Base-by-base conservation (phyloP, 2,113 vertebrate species). In the Himantopus leucocephalus region DNA sequence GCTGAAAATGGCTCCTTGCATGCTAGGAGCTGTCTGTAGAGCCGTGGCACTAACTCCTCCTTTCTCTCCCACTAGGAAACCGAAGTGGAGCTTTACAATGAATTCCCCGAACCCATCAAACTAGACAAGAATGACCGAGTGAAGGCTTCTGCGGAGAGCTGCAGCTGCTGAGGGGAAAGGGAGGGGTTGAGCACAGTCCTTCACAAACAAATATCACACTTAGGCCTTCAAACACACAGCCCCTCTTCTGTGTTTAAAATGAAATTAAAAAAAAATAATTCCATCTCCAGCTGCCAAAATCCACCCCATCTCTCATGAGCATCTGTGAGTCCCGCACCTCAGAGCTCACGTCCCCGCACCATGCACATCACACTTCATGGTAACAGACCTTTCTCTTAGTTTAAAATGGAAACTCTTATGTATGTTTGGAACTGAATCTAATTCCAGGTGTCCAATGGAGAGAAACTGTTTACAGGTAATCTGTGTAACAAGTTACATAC, bases 101-200 rank as follows among this genome's bases (percentile, higher is more conserved):
- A 99, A 98, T 99, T 99, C 96, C 99, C 99, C 0, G 99, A 99
- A 94, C 99, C 99, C 90, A 99, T 99, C 97, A 99, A 99, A 98
- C 98, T 99, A 98, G 99, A 99, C 97, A 99, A 99, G 98, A 99
- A 99, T 1, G 99, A 99, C 97, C 98, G 99, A 98, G 98, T 98
- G 72, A 99, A 99, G 97, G 93, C 98, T 85, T 98, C 99, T 45
- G 98, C 98, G 1, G 99, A 99, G 95, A 98, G 97, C 97, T 99
- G 99, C 98, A 99, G 99, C 97, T 99, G 99, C 98, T 99, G 98
- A 99, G 97, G 97, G 97, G 97, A 96, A 85, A 78, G 91, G 96
- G 91, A 96, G 97, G 97, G 96, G 94, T 95, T 94, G 97, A 98
- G 97, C 98, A 97, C 97, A 98, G 98, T 98, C 98, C 98, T 98